A percentile compares a stretch with the other conserved stretches of the same genome.
phyloP scores from a whole-genome alignment of 30 jellyfish, hydroid and myxozoan species.

The Clytia hemisphaerica region DNA sequence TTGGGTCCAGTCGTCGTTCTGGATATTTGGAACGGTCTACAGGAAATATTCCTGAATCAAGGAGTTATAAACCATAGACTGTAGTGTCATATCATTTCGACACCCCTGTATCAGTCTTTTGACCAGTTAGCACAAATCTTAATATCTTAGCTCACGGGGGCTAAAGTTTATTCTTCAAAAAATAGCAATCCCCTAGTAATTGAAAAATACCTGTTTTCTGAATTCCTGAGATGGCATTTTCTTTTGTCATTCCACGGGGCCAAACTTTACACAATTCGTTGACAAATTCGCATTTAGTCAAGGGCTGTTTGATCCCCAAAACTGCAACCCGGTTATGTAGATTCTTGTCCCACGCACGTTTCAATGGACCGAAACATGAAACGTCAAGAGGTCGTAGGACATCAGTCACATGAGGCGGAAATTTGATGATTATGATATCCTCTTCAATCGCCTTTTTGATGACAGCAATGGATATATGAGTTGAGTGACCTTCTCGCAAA shows the following conservation, averaged over 20 bases:
- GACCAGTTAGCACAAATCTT: no score
- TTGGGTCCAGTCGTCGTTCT: conserved; percentile 11
- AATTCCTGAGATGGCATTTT: conserved; percentile 7
- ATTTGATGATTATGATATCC: conserved; percentile 22
- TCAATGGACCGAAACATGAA: conserved; percentile 8
- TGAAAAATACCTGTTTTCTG: not conserved
- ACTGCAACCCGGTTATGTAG: not conserved
- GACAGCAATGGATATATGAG: conserved; percentile 18
- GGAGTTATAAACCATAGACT: not conserved
- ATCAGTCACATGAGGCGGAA: conserved; percentile 42
- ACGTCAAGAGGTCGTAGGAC: conserved; percentile 16
- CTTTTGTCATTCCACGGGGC: conserved; percentile 5
- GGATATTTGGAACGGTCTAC: conserved; percentile 35
- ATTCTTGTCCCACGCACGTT: not conserved
- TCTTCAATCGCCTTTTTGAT: conserved; percentile 24
- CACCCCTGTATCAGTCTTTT: no score
- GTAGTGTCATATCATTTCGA: no score
- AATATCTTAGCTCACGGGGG: no score
- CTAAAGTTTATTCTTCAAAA: no score
- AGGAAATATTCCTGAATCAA: conserved; percentile 9
- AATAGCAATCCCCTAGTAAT: not conserved
- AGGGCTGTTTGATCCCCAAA: not conserved
- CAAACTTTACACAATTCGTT: not conserved
- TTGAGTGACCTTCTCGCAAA: conserved; percentile 11
- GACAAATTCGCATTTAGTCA: conserved; percentile 24